Evolutionary conservation across 2,888 invertebrate species (phyloP).

Genomic region (Eumacrocentrus americanus): DNA sequence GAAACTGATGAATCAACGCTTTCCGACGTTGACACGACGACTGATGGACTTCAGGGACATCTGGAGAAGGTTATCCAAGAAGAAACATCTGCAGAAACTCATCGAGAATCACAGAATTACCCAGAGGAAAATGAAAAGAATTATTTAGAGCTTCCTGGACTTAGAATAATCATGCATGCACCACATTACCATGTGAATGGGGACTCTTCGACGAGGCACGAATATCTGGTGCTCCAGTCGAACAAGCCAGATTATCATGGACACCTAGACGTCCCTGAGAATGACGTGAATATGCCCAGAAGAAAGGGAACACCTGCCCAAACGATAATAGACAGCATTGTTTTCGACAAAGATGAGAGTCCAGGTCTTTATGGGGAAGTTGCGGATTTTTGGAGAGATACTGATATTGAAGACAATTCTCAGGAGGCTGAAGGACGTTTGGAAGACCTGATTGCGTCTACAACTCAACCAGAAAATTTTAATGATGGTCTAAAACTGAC

Average conservation of each 20-base stretch:
- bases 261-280: constrained; percentile 40
- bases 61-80: no score
- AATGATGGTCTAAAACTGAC: no score
- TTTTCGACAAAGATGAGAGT: constrained; percentile 46
- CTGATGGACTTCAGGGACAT: background rate
- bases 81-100: background rate
- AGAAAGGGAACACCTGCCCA: constrained; percentile 22
- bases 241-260: constrained; percentile 46
- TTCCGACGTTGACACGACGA: background rate
- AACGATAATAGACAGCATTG: constrained; percentile 31
- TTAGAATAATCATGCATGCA: constrained; percentile 51
- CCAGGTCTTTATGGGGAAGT: constrained; percentile 54
- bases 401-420: constrained; percentile 26
- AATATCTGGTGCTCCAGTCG: constrained; percentile 48
- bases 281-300: constrained; percentile 10
- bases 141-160: background rate
- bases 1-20: background rate
- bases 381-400: constrained; percentile 47
- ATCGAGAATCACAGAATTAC: no score
- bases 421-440: constrained; percentile 21
- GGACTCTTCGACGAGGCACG: constrained; percentile 43
- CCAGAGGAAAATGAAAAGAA: background rate
- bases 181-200: constrained; percentile 50
- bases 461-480: no score
- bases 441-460: no score